phyloP scores from a whole-genome alignment of 2,797 vertebrate species.

The Danio jaintianensis region DNA sequence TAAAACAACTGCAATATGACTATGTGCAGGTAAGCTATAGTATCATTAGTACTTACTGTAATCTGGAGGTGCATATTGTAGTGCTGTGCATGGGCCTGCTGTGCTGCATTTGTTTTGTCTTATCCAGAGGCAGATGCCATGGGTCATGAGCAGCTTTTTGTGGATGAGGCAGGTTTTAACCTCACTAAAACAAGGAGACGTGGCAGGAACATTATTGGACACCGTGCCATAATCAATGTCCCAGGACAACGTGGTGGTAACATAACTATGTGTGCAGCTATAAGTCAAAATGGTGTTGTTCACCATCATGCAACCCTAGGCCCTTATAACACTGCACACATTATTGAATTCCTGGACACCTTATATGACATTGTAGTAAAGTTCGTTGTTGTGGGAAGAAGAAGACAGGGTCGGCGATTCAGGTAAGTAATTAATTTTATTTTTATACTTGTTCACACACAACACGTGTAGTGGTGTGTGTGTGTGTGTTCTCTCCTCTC shows the following conservation, averaged over 20 bases:
- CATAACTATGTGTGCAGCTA: too few species aligned
- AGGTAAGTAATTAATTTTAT: too few species aligned
- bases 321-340: not conserved
- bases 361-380: too few species aligned
- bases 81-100: not conserved
- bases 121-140: not conserved
- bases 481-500: too few species aligned
- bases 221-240: not conserved
- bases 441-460: too few species aligned
- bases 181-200: not conserved
- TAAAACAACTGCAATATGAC: too few species aligned
- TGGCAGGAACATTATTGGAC: not conserved
- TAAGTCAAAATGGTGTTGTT: too few species aligned
- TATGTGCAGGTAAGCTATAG: not conserved
- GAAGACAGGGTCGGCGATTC: too few species aligned
- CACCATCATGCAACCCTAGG: not conserved
- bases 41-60: not conserved
- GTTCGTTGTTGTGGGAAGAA: too few species aligned
- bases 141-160: not conserved
- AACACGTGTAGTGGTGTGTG: too few species aligned
- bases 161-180: conserved; percentile 2
- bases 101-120: conserved; percentile 8
- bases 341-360: too few species aligned
- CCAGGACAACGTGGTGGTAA: not conserved
- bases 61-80: not conserved